Base-by-base conservation (phyloP, 2,888 invertebrate genomes). In the Cryptus viduatorius region DNA sequence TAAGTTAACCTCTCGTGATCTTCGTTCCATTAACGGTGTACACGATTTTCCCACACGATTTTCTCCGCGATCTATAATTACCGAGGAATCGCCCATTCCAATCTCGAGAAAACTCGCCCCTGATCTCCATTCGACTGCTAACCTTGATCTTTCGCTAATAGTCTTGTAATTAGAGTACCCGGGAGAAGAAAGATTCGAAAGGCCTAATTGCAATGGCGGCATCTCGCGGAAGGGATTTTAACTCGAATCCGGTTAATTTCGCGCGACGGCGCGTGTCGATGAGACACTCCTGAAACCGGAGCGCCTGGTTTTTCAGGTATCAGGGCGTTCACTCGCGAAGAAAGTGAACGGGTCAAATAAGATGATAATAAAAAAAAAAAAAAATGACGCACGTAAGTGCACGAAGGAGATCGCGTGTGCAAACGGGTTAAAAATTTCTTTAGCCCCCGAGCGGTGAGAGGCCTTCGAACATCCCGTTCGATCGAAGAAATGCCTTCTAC, bases 281-380 rank as follows among this genome's bases (percentile, higher is more conserved):
- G 19, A 19, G 56, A 19, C 24, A 8, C 19, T 12, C 29, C 31
- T 7, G 19, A 73, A 78, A 68, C 44, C 67, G 29, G 31, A 77
- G 59, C 50, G 29, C 42, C 72, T 42, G 82, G 65, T 82, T 79
- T 73, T 79, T 68, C 24, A 46, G 73, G 16, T 64, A 31, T n/a
- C 61, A 61, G 61, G 53, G 64, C 50, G 8, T 67, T 59, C 68
- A 69, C 64, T 56, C 44, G 46, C 64, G 75, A 80, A 73, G 82
- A 82, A 77, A 83, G 82, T 83, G 83, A 83, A 73, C 59, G 69
- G 48, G 59, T 46, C 12, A 50, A 79, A 44, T 64, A 71, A 59
- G 71, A 76, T 48, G 42, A 56, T 73, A 56, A 56, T 42, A 48
- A 31, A 48, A 67, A 12, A 31, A 46, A 56, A 65, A 56, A 56